Percentiles rank a stretch among this genome's conserved stretches.
These are phyloP conservation scores for Dysdera silvatica DNA, from an alignment of 1,140 invertebrate genomes.

Conservation along the genomic window DNA sequence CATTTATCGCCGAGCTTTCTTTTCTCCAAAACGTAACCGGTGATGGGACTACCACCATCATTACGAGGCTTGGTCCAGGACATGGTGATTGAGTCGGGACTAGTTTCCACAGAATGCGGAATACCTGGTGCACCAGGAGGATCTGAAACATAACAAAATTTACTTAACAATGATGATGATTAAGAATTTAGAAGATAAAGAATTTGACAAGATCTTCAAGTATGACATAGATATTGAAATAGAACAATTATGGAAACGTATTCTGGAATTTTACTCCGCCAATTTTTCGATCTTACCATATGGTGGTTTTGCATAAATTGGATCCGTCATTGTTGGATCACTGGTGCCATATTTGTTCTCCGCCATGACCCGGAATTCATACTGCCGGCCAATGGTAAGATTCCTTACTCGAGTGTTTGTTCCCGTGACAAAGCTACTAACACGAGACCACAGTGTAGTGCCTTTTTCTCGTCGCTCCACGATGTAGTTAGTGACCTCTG, in stretches of 20 bases:
- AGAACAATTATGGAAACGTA: background rate
- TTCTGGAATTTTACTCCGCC: background rate
- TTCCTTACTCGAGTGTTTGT: slow-evolving; percentile 83
- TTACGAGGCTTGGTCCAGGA: slow-evolving; percentile 86
- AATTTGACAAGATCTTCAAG: background rate
- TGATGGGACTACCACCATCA: slow-evolving; percentile 88
- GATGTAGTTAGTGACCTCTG: slow-evolving; percentile 91
- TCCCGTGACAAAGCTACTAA: slow-evolving; percentile 81
- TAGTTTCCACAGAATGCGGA: slow-evolving; percentile 75
- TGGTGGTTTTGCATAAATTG: slow-evolving; percentile 88
- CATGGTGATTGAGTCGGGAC: slow-evolving; percentile 90
- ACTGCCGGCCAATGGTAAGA: slow-evolving; percentile 77
- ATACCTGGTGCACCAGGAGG: slow-evolving; percentile 79
- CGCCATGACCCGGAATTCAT: slow-evolving; percentile 95
- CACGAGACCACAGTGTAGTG: slow-evolving; percentile 74
- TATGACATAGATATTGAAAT: background rate
- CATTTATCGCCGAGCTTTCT: slow-evolving; percentile 72
- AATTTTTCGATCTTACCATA: slow-evolving; percentile 52
- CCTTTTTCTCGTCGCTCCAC: slow-evolving; percentile 83
- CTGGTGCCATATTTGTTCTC: slow-evolving; percentile 95
- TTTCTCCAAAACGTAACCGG: slow-evolving; percentile 89
- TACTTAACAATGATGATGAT: background rate
- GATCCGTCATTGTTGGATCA: slow-evolving; percentile 81
- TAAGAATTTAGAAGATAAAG: background rate
- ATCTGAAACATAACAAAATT: slow-evolving; percentile 55